phyloP scores from a whole-genome alignment of 2,797 vertebrate genomes.

The Urosaurus nigricauda region DNA sequence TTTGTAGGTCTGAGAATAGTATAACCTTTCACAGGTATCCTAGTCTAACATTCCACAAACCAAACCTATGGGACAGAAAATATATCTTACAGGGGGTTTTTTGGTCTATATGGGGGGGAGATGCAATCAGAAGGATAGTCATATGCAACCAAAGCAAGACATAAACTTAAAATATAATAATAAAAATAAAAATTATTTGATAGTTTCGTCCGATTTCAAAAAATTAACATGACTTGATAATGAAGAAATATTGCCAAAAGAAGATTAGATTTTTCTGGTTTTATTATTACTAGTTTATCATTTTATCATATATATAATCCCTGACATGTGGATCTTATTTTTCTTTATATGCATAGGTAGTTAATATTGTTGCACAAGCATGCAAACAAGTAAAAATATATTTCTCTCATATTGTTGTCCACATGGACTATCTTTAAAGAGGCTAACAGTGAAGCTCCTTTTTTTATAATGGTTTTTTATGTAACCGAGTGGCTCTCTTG shows the following conservation, averaged over 20 bases:
- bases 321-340: background rate
- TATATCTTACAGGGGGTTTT: no score
- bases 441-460: background rate
- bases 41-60: slow-evolving; percentile 28
- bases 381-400: background rate
- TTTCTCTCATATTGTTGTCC: background rate
- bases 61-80: slow-evolving; percentile 48
- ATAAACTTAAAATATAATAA: background rate
- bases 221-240: background rate
- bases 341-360: background rate
- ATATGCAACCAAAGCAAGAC: background rate
- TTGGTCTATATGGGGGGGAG: background rate
- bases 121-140: background rate
- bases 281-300: background rate
- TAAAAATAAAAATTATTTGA: background rate
- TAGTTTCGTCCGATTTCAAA: background rate
- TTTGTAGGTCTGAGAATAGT: slow-evolving; percentile 63
- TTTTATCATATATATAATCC: no score
- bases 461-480: no score
- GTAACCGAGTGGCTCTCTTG: no score
- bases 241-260: background rate
- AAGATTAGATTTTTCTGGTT: background rate
- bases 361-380: background rate
- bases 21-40: slow-evolving; percentile 65
- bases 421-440: background rate